phyloP scores from a whole-genome alignment of 2,888 invertebrate genomes.

The Drosophila niveifrons region DNA sequence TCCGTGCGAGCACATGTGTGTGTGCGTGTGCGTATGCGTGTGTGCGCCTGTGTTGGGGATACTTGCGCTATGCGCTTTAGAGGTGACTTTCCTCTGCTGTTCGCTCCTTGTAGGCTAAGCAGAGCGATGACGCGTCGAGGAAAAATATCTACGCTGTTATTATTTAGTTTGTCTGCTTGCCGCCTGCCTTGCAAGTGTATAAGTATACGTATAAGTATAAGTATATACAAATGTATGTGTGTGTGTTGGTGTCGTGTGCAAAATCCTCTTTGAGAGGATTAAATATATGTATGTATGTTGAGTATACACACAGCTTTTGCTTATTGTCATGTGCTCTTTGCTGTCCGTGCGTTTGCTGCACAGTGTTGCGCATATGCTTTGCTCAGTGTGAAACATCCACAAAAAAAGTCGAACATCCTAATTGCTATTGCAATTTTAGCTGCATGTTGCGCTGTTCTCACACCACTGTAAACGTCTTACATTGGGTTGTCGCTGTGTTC shows the following conservation, averaged over 20 bases:
- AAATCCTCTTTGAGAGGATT: slow-evolving; percentile 82
- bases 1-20: slow-evolving; percentile 39
- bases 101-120: slow-evolving; percentile 71
- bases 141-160: slow-evolving; percentile 48
- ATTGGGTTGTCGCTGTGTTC: slow-evolving; percentile 46
- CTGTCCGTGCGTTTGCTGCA: slow-evolving; percentile 49
- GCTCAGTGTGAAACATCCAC: slow-evolving; percentile 11
- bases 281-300: slow-evolving; percentile 36
- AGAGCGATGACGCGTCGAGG: slow-evolving; percentile 29
- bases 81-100: slow-evolving; percentile 76
- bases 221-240: slow-evolving; percentile 17
- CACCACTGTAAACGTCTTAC: slow-evolving; percentile 52
- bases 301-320: slow-evolving; percentile 67
- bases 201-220: not conserved
- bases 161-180: slow-evolving; percentile 47
- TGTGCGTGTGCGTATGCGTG: slow-evolving; percentile 20
- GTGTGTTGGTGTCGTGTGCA: slow-evolving; percentile 76
- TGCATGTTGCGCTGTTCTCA: not conserved
- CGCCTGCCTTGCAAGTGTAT: slow-evolving; percentile 21
- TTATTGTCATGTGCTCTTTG: slow-evolving; percentile 66
- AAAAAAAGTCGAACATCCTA: slow-evolving; percentile 43
- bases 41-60: slow-evolving; percentile 62
- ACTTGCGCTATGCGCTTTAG: slow-evolving; percentile 72
- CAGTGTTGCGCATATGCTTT: slow-evolving; percentile 55
- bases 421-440: slow-evolving; percentile 17